A percentile compares a stretch with the other conserved stretches of the same genome.
Evolutionary conservation across 2,797 vertebrate genomes (phyloP).

Genomic region (Euthynnus affinis): DNA sequence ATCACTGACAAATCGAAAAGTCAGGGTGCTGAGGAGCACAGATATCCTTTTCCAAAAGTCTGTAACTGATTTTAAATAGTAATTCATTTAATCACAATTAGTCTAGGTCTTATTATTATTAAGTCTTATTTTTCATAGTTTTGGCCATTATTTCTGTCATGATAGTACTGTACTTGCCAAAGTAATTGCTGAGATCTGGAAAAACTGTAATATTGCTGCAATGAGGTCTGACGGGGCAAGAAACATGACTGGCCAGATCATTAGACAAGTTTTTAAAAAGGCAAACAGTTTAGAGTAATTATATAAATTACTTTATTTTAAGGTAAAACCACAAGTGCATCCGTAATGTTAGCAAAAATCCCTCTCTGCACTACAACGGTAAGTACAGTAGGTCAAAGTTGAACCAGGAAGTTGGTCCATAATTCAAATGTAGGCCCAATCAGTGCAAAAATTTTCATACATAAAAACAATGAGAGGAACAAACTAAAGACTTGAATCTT

Average conservation of each 20-base stretch:
- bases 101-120: no score
- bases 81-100: not conserved
- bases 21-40: not conserved
- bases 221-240: not conserved
- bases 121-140: not conserved
- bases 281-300: not conserved
- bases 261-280: not conserved
- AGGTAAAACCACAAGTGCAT: not conserved
- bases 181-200: not conserved
- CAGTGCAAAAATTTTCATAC: no score
- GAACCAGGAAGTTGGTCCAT: not conserved
- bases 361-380: not conserved
- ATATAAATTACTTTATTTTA: not conserved
- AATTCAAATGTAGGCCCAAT: no score
- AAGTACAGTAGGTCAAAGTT: not conserved
- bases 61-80: not conserved
- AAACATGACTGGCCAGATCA: not conserved
- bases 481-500: no score
- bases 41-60: not conserved
- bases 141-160: not conserved
- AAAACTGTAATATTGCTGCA: not conserved
- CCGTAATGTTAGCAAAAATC: not conserved
- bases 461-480: no score
- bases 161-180: not conserved
- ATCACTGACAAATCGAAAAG: constrained; percentile 14